Percentiles rank a stretch among this genome's conserved stretches.
phyloP scores from a whole-genome alignment of 2,113 vertebrate genomes.

The Calyptomena viridis region DNA sequence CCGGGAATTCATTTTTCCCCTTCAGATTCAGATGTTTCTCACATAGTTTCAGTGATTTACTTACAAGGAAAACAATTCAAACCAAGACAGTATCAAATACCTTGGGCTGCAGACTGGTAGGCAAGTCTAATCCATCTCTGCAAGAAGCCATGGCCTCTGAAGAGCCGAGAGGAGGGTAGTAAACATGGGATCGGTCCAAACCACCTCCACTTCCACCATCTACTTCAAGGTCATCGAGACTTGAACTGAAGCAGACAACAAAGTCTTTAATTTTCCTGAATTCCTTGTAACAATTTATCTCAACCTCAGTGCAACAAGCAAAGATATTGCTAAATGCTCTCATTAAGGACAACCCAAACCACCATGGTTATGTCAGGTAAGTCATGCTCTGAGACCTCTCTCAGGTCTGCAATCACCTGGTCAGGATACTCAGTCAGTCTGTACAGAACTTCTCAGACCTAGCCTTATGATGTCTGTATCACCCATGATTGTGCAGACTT shows the following conservation, averaged over 20 bases:
- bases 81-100: conserved; percentile 65
- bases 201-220: conserved; percentile 78
- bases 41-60: background rate
- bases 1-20: background rate
- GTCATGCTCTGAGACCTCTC: background rate
- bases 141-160: conserved; percentile 43
- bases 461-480: rapidly evolving
- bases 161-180: conserved; percentile 47
- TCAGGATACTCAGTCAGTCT: background rate
- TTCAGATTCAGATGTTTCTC: background rate
- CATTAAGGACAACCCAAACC: background rate
- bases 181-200: background rate
- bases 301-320: background rate
- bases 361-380: background rate
- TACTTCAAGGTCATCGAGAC: conserved; percentile 86
- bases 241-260: conserved; percentile 75
- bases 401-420: background rate
- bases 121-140: conserved; percentile 71
- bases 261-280: background rate
- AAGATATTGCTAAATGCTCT: background rate
- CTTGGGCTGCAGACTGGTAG: conserved; percentile 69
- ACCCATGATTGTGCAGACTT: rapidly evolving
- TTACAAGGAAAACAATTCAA: background rate
- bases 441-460: background rate
- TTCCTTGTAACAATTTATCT: background rate